Evolutionary conservation across 2,888 invertebrate species (phyloP).

Genomic region (Apamea epomidion): DNA sequence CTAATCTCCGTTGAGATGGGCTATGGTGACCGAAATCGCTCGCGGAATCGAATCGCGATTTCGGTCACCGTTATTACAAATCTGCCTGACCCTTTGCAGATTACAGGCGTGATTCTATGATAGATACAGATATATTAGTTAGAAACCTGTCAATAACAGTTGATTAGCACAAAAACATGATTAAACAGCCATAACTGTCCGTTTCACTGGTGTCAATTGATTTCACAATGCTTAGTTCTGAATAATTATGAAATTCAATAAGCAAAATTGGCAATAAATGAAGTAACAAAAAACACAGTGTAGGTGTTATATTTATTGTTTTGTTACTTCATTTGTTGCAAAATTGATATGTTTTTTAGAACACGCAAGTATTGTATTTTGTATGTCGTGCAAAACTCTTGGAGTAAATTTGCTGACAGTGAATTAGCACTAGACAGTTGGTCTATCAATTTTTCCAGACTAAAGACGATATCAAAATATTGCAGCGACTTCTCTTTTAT

Average conservation of each 20-base stretch:
- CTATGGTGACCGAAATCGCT: no score
- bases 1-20: no score
- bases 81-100: background rate
- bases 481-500: background rate
- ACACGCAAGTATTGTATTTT: background rate
- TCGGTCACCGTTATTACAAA: background rate
- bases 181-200: constrained; percentile 1
- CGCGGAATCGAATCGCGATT: no score
- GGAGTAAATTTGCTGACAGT: background rate
- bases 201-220: constrained; percentile 19
- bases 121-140: background rate
- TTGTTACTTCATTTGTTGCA: constrained; percentile 29
- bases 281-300: no score
- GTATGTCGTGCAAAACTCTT: background rate
- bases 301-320: background rate
- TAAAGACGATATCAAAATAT: background rate
- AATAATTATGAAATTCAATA: constrained; percentile 39
- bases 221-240: constrained; percentile 33
- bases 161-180: constrained; percentile 27
- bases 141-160: constrained; percentile 11
- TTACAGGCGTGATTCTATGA: background rate
- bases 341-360: constrained; percentile 10
- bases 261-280: constrained; percentile 17
- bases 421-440: constrained; percentile 10
- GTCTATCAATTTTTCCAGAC: constrained; percentile 1